Evolutionary conservation across 2,113 vertebrate species (phyloP).

Genomic region (Erythrocercus mccallii): DNA sequence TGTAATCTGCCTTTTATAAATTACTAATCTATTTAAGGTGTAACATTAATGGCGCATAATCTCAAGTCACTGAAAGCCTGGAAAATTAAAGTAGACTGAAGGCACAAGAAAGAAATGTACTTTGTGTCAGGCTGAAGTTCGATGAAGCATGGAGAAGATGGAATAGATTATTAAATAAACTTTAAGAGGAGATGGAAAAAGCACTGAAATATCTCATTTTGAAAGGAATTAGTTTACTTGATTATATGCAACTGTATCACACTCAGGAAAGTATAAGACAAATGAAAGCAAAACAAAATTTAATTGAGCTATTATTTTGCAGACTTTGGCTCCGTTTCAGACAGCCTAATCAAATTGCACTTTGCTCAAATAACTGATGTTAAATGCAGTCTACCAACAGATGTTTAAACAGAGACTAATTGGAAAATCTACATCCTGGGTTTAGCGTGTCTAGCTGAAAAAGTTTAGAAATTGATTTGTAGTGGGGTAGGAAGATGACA

Average conservation of each 20-base stretch:
- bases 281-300: conserved; percentile 80
- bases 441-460: conserved; percentile 66
- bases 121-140: conserved; percentile 65
- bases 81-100: conserved; percentile 66
- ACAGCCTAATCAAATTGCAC: conserved; percentile 79
- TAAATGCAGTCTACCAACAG: conserved; percentile 79
- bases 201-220: conserved; percentile 67
- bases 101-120: conserved; percentile 52
- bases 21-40: conserved; percentile 54
- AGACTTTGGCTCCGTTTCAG: conserved; percentile 81
- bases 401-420: conserved; percentile 80
- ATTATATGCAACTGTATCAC: conserved; percentile 76
- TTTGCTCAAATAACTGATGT: conserved; percentile 77
- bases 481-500: background rate
- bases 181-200: conserved; percentile 56
- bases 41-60: conserved; percentile 47
- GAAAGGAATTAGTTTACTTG: conserved; percentile 75
- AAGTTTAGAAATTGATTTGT: conserved; percentile 43
- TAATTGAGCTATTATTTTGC: conserved; percentile 86
- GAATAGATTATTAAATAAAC: conserved; percentile 71
- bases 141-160: conserved; percentile 58
- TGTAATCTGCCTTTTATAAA: conserved; percentile 44
- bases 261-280: conserved; percentile 75
- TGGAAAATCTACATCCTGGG: conserved; percentile 78
- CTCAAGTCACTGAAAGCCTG: conserved; percentile 42